These are phyloP conservation scores for Pantherophis vulpinus DNA, from an alignment of 2,797 vertebrate species.

Conservation along the genomic window DNA sequence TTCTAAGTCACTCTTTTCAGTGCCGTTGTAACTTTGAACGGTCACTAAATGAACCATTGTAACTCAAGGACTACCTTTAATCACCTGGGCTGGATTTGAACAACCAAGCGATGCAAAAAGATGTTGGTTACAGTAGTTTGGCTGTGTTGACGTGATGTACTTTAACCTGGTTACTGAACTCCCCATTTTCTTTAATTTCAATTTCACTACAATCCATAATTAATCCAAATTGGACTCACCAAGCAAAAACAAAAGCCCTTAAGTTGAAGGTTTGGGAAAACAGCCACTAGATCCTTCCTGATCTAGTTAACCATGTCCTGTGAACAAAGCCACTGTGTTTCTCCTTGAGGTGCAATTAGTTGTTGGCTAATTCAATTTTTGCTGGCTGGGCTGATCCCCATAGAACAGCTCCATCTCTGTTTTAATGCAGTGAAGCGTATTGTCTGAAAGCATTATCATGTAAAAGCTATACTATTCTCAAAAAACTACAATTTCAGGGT, in stretches of 20 bases:
- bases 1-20: background rate
- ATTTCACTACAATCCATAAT: background rate
- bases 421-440: background rate
- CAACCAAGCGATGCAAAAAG: background rate
- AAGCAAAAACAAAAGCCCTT: background rate
- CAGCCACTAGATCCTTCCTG: background rate
- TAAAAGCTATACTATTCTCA: background rate
- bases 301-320: background rate
- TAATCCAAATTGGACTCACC: background rate
- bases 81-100: background rate
- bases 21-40: background rate
- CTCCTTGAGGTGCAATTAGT: background rate
- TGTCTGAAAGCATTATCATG: background rate
- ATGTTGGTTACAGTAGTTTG: background rate
- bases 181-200: background rate
- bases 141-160: background rate
- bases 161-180: background rate
- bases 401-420: background rate
- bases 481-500: background rate
- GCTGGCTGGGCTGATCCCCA: background rate
- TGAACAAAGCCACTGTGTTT: background rate
- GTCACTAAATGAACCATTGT: background rate
- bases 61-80: background rate
- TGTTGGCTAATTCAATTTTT: background rate
- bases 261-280: background rate